Base-by-base conservation (phyloP, 2,888 invertebrate species). In the Pyrrhia umbra region DNA sequence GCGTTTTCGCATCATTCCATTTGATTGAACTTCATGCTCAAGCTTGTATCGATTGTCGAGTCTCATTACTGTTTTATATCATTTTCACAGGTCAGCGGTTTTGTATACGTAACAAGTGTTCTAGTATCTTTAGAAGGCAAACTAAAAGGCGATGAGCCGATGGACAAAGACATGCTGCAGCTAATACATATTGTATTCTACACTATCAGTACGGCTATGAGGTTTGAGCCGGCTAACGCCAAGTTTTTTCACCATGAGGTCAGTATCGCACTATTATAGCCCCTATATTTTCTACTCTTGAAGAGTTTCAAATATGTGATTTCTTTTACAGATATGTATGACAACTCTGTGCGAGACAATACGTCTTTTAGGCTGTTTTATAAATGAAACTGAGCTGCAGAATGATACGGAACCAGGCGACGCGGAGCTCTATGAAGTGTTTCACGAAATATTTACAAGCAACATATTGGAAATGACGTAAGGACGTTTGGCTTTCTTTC, bases 211-310 rank as follows among this genome's bases (percentile, higher is more conserved):
- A 98, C 99, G 0, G 99, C 99, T 1, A 99, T 99, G 99, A 96
- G 99, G 79, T 99, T 99, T 88, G 99, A 99, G 90, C 99, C 99
- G 1, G 99, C 99, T 0, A 99, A 99, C 91, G 99, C 99, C 0
- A 99, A 99, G 90, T 98, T 99, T 95, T 99, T 99, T 95, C 97
- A 98, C 86, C 97, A 98, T 75, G 99, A 99, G 96, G 97, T 97
- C 4, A 2, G 75, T 70, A 10, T 30, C 1, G 6, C 45, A 6
- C 2, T 9, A 23, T 15, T 27, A 6, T 1, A 2, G 42, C n/a
- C 1, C 15, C 16, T 1, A 3, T 18, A 46, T 0, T 18, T 13
- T 16, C n/a, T n/a, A n/a, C 2, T 18, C 9, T 6, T 16, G 16
- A 27, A 1, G 18, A 9, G 15, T 45, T 1, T n/a, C 0, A 42